phyloP scores from a whole-genome alignment of 37 sponge, comb jelly and placozoan genomes.

The Ephydatia muelleri region DNA sequence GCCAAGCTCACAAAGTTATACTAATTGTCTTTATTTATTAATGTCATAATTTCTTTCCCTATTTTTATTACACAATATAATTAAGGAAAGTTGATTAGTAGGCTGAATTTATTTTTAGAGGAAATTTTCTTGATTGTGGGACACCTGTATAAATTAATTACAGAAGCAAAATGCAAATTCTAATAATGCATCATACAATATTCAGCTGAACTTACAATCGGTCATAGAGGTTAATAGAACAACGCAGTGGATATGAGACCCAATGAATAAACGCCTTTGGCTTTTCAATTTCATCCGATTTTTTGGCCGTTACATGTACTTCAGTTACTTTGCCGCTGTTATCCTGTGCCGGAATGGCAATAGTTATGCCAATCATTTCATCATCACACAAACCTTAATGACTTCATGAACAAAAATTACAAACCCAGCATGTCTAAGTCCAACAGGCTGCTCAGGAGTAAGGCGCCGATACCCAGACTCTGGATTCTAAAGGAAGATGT shows the following conservation, averaged over 20 bases:
- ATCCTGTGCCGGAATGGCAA: conserved; percentile 17
- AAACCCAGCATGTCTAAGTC: conserved; percentile 88
- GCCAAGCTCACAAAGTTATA: too few relatives aligned
- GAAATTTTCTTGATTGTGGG: too few relatives aligned
- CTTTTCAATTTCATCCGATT: conserved; percentile 62
- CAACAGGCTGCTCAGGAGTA: conserved; percentile 85
- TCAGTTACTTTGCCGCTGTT: conserved; percentile 52
- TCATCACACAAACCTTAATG: conserved; percentile 47
- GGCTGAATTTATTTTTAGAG: too few relatives aligned
- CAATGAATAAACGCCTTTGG: conserved; percentile 99
- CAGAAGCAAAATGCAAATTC: not conserved
- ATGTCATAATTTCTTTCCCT: too few relatives aligned
- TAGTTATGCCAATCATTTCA: not conserved
- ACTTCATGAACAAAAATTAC: conserved; percentile 68
- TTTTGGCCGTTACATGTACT: conserved; percentile 65
- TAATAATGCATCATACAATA: not conserved
- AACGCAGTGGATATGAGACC: conserved; percentile 79
- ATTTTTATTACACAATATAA: too few relatives aligned
- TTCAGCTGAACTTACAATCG: conserved; percentile 64
- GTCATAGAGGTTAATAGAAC: conserved; percentile 84
- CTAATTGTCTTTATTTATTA: too few relatives aligned
- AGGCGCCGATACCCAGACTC: conserved; percentile 81
- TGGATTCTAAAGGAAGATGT: conserved; percentile 18
- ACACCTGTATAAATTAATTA: not conserved
- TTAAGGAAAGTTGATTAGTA: too few relatives aligned